These are phyloP conservation scores for Catalaphyllia jardinei DNA, from an alignment of 64 coral and sea anemone genomes.

Conservation along the genomic window DNA sequence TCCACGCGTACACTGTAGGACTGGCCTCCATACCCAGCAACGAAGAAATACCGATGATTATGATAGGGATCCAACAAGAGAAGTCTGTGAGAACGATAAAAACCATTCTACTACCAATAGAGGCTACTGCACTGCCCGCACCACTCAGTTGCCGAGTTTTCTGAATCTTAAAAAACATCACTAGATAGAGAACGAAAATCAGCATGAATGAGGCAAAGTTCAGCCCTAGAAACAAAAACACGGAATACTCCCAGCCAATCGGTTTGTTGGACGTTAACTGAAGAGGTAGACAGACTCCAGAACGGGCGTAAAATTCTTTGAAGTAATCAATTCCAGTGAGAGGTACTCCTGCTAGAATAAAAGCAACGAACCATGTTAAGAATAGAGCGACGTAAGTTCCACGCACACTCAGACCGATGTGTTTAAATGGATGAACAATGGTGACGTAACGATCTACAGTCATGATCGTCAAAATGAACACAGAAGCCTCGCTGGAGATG, in stretches of 20 bases:
- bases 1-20: constrained; percentile 83
- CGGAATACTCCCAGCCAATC: constrained; percentile 86
- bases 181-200: constrained; percentile 75
- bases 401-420: constrained; percentile 52
- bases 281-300: constrained; percentile 85
- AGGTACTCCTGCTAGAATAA: constrained; percentile 61
- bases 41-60: constrained; percentile 86
- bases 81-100: constrained; percentile 93
- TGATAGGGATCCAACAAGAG: constrained; percentile 91
- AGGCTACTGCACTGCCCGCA: constrained; percentile 30
- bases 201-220: constrained; percentile 78
- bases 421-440: constrained; percentile 76
- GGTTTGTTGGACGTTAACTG: constrained; percentile 83
- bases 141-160: constrained; percentile 56
- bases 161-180: constrained; percentile 85
- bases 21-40: constrained; percentile 69
- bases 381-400: constrained; percentile 57
- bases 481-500: constrained; percentile 80
- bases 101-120: constrained; percentile 83
- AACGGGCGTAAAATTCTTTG: constrained; percentile 87
- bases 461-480: constrained; percentile 89
- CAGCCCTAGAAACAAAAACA: constrained; percentile 82
- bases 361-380: constrained; percentile 59
- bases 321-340: constrained; percentile 71
- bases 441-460: constrained; percentile 81